Percentiles rank a stretch among this genome's conserved stretches.
phyloP scores from a whole-genome alignment of 2,797 vertebrate genomes.

The Poeciliopsis turneri region DNA sequence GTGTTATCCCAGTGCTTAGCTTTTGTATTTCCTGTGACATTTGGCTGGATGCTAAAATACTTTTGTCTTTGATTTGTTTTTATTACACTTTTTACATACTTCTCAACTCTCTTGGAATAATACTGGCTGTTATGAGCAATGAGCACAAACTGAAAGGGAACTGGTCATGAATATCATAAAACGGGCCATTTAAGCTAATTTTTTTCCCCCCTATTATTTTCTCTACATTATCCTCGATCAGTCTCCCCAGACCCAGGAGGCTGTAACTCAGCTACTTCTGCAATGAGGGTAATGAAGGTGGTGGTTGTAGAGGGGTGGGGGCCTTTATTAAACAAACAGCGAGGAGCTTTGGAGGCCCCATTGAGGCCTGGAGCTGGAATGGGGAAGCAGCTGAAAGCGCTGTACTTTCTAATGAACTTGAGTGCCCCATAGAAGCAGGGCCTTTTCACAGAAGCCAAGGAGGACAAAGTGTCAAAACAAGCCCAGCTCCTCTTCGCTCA shows the following conservation, averaged over 20 bases:
- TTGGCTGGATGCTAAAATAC: background rate
- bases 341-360: constrained; percentile 74
- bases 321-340: constrained; percentile 83
- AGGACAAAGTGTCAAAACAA: constrained; percentile 86
- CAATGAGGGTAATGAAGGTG: constrained; percentile 66
- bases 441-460: constrained; percentile 77
- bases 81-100: background rate
- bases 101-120: background rate
- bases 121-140: background rate
- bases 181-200: constrained; percentile 13
- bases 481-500: constrained; percentile 75
- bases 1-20: background rate
- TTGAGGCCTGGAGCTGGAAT: constrained; percentile 75
- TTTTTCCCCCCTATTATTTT: background rate
- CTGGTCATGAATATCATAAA: constrained; percentile 2
- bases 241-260: constrained; percentile 46
- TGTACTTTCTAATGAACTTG: constrained; percentile 83
- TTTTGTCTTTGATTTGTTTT: background rate
- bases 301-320: constrained; percentile 62
- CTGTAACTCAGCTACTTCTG: constrained; percentile 47
- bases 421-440: constrained; percentile 78
- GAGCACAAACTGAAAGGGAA: background rate
- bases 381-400: constrained; percentile 76
- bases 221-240: constrained; percentile 26
- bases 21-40: background rate